phyloP scores from a whole-genome alignment of 2,888 invertebrate genomes.

The Meghimatium bilineatum region DNA sequence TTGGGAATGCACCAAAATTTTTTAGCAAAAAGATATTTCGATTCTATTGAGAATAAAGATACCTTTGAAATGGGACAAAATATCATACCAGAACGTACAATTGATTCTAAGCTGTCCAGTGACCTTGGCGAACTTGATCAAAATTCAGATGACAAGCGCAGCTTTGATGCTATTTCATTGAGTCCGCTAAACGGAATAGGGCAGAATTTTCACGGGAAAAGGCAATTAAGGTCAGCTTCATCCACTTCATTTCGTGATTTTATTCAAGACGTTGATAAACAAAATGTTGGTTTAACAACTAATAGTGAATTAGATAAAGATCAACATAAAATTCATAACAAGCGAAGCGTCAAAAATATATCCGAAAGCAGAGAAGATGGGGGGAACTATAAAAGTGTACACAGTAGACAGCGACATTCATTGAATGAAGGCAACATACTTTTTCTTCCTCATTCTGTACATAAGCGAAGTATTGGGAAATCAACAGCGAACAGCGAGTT shows the following conservation, averaged over 20 bases:
- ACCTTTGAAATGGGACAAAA: not conserved
- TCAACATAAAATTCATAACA: not conserved
- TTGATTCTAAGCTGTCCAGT: not conserved
- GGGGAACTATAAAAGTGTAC: not conserved
- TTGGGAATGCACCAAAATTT: not conserved
- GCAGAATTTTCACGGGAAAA: not conserved
- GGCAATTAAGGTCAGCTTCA: not conserved
- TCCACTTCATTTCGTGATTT: not conserved
- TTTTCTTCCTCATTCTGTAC: too few relatives aligned
- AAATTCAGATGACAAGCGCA: not conserved
- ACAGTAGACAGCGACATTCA: not conserved
- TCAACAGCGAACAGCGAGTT: too few relatives aligned
- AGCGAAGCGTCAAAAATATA: not conserved
- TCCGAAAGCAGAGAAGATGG: not conserved
- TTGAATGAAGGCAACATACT: too few relatives aligned
- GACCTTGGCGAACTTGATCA: not conserved
- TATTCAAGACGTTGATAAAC: not conserved
- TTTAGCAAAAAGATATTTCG: not conserved
- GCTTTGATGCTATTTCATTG: not conserved
- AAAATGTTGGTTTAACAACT: not conserved
- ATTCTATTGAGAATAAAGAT: not conserved
- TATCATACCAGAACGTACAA: not conserved
- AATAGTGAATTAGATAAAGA: not conserved
- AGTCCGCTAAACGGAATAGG: not conserved
- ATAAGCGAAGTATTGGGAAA: not conserved